Conservation (phyloP, 2,888 invertebrate species). For the Autographa pulchrina region DNA sequence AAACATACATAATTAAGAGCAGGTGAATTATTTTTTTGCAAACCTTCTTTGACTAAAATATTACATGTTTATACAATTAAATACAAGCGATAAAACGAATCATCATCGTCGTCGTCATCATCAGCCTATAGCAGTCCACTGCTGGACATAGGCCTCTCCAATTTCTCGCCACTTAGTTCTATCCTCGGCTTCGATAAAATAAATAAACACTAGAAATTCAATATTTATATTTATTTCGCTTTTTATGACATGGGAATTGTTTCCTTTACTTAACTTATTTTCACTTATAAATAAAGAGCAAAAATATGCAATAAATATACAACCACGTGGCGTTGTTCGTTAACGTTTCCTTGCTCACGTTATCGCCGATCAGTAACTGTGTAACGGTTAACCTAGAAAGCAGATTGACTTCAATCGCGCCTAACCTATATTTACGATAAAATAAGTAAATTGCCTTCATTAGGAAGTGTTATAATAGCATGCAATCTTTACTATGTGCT, state of each 20-base stretch:
- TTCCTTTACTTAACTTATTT: too few species aligned
- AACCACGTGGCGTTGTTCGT: slow-evolving; percentile 12
- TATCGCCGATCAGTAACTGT: slow-evolving; percentile 38
- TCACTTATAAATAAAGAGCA: neutral
- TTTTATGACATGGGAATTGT: too few species aligned
- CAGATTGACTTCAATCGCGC: slow-evolving; percentile 3
- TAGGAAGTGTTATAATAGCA: neutral
- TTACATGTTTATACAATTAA: too few species aligned
- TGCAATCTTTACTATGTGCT: neutral
- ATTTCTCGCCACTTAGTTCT: too few species aligned
- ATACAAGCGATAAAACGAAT: too few species aligned
- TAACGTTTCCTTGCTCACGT: slow-evolving; percentile 31
- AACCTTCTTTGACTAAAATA: too few species aligned
- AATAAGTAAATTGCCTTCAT: slow-evolving; percentile 1
- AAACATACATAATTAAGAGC: neutral
- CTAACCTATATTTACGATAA: slow-evolving; percentile 32
- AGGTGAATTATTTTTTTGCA: neutral
- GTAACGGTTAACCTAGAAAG: slow-evolving; percentile 47
- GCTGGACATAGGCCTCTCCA: too few species aligned
- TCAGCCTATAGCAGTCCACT: too few species aligned
- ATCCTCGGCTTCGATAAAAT: too few species aligned
- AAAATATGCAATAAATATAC: neutral
- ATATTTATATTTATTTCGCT: too few species aligned
- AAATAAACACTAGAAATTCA: too few species aligned
- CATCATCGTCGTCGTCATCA: too few species aligned